phyloP scores from a whole-genome alignment of 2,113 vertebrate genomes.

The Boleophthalmus pectinirostris region DNA sequence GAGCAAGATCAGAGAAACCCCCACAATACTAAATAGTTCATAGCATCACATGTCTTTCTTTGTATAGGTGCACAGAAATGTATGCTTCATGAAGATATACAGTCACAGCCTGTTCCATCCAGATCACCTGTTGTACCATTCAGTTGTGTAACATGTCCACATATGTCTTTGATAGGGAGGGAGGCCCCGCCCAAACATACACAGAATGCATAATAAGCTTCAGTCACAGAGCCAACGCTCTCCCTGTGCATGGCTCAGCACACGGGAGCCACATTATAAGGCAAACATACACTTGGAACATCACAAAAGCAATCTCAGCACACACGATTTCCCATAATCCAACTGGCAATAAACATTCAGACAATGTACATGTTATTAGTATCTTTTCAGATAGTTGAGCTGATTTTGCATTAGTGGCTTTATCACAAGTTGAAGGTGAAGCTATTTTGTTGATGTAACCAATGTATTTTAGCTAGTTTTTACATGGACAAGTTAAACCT shows the following conservation, averaged over 20 bases:
- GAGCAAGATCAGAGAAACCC: slow-evolving; percentile 15
- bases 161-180: slow-evolving; percentile 30
- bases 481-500: too few relatives aligned
- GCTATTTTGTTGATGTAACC: too few relatives aligned
- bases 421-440: not conserved
- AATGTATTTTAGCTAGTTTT: too few relatives aligned
- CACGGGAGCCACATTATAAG: not conserved
- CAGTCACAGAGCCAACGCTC: not conserved
- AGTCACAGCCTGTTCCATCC: not conserved
- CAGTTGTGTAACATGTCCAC: slow-evolving; percentile 23
- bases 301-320: slow-evolving; percentile 7
- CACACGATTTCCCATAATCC: slow-evolving; percentile 18
- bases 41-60: slow-evolving; percentile 1
- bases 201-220: slow-evolving; percentile 33
- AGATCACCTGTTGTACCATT: not conserved
- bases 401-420: not conserved
- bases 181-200: not conserved
- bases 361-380: not conserved
- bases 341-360: not conserved
- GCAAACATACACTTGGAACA: slow-evolving; percentile 3
- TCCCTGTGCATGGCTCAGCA: slow-evolving; percentile 11
- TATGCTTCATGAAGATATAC: slow-evolving; percentile 2
- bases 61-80: not conserved
- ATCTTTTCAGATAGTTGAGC: not conserved
- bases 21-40: slow-evolving; percentile 21